These are phyloP conservation scores for Thalassarche chlororhynchos DNA, from an alignment of 2,113 vertebrate genomes.

Conservation along the genomic window DNA sequence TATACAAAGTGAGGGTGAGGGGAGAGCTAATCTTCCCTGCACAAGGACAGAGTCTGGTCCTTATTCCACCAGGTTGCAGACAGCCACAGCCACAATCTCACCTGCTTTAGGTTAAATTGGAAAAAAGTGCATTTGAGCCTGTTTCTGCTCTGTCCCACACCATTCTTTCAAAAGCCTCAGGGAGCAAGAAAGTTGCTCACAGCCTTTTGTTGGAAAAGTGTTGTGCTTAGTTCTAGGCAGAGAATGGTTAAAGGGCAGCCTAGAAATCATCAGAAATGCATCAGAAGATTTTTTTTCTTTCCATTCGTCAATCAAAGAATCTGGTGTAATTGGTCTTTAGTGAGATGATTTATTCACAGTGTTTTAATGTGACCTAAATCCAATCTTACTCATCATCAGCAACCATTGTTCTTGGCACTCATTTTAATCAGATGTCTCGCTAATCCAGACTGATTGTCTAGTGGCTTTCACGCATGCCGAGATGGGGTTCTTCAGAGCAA, in stretches of 20 bases:
- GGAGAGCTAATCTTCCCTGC: background rate
- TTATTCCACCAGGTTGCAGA: background rate
- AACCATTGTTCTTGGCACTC: constrained; percentile 47
- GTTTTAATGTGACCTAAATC: constrained; percentile 64
- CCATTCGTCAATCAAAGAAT: background rate
- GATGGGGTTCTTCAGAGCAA: background rate
- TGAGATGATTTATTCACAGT: constrained; percentile 19
- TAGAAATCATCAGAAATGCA: background rate
- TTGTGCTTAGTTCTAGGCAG: background rate
- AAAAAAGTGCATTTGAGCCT: background rate
- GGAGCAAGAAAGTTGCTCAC: background rate
- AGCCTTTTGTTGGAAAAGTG: background rate
- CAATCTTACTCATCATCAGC: constrained; percentile 39
- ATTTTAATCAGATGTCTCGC: constrained; percentile 32
- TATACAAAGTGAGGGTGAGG: background rate
- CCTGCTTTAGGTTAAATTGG: background rate
- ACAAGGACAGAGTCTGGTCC: background rate
- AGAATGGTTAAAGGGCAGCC: constrained; percentile 13
- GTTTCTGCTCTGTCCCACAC: background rate
- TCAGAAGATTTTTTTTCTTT: background rate
- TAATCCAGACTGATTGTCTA: constrained; percentile 48
- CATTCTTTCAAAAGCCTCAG: background rate
- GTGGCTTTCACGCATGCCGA: background rate
- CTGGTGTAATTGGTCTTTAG: background rate
- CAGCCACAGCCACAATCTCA: background rate